A percentile compares a stretch with the other conserved stretches of the same genome.
These are phyloP conservation scores for Gandaritis pyraliata DNA, from an alignment of 2,888 invertebrate genomes.

Conservation along the genomic window DNA sequence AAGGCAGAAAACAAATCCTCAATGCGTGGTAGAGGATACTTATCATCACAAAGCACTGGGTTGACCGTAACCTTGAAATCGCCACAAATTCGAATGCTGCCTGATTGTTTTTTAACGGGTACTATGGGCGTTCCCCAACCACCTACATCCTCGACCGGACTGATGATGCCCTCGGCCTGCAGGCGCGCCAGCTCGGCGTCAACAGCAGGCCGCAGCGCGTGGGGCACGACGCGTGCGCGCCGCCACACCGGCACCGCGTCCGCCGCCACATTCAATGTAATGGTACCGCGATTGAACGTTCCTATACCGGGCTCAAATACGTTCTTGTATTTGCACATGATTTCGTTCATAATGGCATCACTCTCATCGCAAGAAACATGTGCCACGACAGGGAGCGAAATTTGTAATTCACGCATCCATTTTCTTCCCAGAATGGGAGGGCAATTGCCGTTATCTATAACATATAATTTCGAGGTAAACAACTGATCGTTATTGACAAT, in stretches of 20 bases:
- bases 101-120: slow-evolving; percentile 3
- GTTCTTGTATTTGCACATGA: slow-evolving; percentile 1
- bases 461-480: slow-evolving; percentile 5
- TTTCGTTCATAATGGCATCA: not conserved
- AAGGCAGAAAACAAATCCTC: slow-evolving; percentile 9
- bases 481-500: slow-evolving; percentile 4
- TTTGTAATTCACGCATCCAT: slow-evolving; percentile 8
- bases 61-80: slow-evolving; percentile 1
- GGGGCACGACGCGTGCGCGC: slow-evolving; percentile 1
- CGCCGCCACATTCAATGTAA: not conserved
- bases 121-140: slow-evolving; percentile 3
- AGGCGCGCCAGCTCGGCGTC: slow-evolving; percentile 2
- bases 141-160: slow-evolving; percentile 1
- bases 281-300: slow-evolving; percentile 1
- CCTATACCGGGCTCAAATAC: slow-evolving; percentile 5
- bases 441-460: slow-evolving; percentile 5
- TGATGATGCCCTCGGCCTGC: slow-evolving; percentile 3
- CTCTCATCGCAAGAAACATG: slow-evolving; percentile 1
- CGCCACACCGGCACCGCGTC: slow-evolving; percentile 1
- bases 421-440: slow-evolving; percentile 2
- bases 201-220: not conserved
- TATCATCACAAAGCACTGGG: not conserved
- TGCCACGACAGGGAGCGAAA: not conserved
- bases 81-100: not conserved
- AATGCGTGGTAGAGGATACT: slow-evolving; percentile 7